These are phyloP conservation scores for Procavia capensis DNA, from an alignment of 2,113 vertebrate species.

Conservation along the genomic window DNA sequence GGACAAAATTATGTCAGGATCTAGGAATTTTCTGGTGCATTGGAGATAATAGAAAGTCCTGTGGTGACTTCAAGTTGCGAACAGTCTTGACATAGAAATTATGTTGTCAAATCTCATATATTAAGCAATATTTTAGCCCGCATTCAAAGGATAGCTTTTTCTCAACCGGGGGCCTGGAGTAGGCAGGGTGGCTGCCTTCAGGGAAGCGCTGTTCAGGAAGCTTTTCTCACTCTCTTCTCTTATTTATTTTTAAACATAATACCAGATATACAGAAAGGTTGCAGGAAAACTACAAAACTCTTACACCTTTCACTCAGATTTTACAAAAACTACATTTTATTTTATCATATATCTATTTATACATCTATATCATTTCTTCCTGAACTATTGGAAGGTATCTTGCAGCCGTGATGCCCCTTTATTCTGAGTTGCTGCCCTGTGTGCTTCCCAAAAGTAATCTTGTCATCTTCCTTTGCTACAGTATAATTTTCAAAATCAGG, in stretches of 20 bases:
- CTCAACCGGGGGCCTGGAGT: too few relatives aligned
- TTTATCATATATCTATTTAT: background rate
- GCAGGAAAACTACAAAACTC: background rate
- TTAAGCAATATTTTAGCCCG: slow-evolving; percentile 33
- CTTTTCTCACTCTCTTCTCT: background rate
- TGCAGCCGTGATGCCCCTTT: background rate
- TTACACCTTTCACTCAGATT: background rate
- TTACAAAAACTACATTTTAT: slow-evolving; percentile 3
- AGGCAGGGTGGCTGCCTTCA: background rate
- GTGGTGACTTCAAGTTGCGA: background rate
- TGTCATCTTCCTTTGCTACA: background rate
- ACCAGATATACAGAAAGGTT: background rate
- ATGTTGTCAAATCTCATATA: background rate
- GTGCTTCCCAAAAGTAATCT: background rate
- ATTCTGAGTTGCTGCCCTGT: background rate
- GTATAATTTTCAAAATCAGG: background rate
- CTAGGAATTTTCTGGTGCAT: background rate
- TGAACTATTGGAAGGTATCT: background rate
- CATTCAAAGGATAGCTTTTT: background rate
- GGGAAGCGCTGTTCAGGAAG: background rate
- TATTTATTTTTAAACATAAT: background rate
- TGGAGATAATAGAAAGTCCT: background rate
- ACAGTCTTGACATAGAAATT: slow-evolving; percentile 6
- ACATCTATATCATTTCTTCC: background rate
- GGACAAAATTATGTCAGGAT: background rate